phyloP scores from a whole-genome alignment of 2,797 vertebrate genomes.

The Tenualosa ilisha region DNA sequence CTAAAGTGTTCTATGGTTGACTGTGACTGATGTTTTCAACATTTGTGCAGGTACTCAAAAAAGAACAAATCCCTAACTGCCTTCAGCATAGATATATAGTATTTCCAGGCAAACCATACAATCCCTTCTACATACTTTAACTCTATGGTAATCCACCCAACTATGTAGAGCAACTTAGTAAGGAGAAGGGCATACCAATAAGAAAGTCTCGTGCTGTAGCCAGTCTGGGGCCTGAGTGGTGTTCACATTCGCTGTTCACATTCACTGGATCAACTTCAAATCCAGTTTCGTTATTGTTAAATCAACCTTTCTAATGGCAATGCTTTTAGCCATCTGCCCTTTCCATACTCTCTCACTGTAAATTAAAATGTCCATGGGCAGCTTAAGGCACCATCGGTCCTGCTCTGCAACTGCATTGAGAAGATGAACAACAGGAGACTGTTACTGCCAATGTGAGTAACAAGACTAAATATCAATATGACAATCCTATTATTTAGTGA shows the following conservation, averaged over 20 bases:
- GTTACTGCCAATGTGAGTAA: neutral
- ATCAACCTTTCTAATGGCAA: constrained; percentile 87
- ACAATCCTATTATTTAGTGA: constrained; percentile 55
- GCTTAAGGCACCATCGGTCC: constrained; percentile 78
- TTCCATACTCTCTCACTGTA: constrained; percentile 93
- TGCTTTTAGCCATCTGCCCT: constrained; percentile 88
- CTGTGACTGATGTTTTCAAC: too few species aligned
- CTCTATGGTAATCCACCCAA: too few species aligned
- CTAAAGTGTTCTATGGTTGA: too few species aligned
- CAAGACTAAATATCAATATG: neutral
- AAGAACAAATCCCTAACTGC: too few species aligned
- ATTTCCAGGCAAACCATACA: too few species aligned
- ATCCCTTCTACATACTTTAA: too few species aligned
- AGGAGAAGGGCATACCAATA: constrained; percentile 64
- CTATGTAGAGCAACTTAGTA: too few species aligned
- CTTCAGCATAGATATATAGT: too few species aligned
- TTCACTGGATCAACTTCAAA: neutral
- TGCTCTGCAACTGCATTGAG: constrained; percentile 56
- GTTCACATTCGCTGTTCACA: constrained; percentile 59
- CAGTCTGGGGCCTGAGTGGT: constrained; percentile 77
- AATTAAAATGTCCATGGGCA: constrained; percentile 85
- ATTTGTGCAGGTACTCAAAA: too few species aligned
- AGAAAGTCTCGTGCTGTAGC: constrained; percentile 80
- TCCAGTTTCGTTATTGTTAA: neutral
- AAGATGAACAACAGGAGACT: neutral